Conservation (phyloP, 2,113 vertebrate genomes). For the Cynopterus brachyotis region DNA sequence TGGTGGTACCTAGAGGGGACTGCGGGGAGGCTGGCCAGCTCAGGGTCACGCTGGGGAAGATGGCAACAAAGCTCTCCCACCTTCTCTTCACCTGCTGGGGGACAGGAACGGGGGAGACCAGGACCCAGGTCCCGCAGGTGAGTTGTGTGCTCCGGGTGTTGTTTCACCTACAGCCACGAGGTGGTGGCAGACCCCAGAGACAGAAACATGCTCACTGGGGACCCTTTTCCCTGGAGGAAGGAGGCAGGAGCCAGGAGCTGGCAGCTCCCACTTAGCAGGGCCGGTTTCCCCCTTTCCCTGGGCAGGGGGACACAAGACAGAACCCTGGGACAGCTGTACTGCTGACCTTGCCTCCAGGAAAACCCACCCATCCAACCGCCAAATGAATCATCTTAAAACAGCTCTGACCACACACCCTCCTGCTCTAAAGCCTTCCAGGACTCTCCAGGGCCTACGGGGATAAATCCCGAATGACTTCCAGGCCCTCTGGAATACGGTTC, state of each 20-base stretch:
- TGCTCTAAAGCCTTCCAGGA: not conserved
- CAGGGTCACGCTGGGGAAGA: conserved; percentile 53
- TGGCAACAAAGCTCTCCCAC: conserved; percentile 68
- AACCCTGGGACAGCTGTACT: not conserved
- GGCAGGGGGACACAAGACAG: not conserved
- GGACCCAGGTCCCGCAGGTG: accelerated
- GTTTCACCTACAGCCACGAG: conserved; percentile 50
- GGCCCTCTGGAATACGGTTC: not conserved
- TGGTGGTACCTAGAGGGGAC: not conserved
- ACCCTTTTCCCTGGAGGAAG: not conserved
- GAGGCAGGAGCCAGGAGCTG: not conserved
- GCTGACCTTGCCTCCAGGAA: not conserved
- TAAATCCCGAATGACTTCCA: not conserved
- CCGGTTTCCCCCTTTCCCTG: not conserved
- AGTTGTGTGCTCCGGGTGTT: conserved; percentile 11
- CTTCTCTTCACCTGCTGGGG: conserved; percentile 58
- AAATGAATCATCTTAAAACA: not conserved
- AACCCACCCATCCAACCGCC: not conserved
- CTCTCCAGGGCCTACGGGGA: not conserved
- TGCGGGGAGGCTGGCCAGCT: not conserved
- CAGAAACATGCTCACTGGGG: accelerated
- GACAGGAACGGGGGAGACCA: not conserved
- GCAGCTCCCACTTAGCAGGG: not conserved
- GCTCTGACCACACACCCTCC: not conserved
- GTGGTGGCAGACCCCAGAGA: conserved; percentile 54